Conservation (phyloP, 2,888 invertebrate species). For the Lasius fuliginosus region DNA sequence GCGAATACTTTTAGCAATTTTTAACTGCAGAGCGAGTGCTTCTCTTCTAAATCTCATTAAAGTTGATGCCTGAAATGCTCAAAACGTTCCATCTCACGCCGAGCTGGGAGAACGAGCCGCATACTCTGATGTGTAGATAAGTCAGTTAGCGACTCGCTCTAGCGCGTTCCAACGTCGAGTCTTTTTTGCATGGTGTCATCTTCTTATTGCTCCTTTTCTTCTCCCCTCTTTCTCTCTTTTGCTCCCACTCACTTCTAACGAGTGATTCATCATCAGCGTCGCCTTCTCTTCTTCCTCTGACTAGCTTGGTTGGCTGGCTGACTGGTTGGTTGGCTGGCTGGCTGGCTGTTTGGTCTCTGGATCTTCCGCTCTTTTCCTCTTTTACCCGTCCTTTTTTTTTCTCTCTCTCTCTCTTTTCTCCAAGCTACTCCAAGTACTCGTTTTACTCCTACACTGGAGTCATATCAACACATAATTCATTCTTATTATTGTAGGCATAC, state of each 20-base stretch:
- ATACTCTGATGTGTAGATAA: conserved; percentile 80
- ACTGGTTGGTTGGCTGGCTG: conserved; percentile 31
- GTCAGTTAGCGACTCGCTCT: conserved; percentile 85
- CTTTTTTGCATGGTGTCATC: conserved; percentile 77
- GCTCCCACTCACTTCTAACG: conserved; percentile 75
- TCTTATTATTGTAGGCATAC: conserved; percentile 29
- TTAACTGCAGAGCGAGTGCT: not conserved
- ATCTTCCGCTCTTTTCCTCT: conserved; percentile 62
- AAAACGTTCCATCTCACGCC: conserved; percentile 31
- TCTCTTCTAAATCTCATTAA: not conserved
- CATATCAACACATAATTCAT: conserved; percentile 76
- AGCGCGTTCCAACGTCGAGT: conserved; percentile 81
- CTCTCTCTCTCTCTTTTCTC: conserved; percentile 48
- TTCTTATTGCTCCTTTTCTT: conserved; percentile 76
- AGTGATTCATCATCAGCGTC: conserved; percentile 84
- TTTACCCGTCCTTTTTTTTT: conserved; percentile 62
- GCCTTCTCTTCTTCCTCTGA: conserved; percentile 75
- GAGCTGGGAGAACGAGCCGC: conserved; percentile 63
- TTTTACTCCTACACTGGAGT: conserved; percentile 78
- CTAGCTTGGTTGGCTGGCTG: conserved; percentile 58
- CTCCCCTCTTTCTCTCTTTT: conserved; percentile 71
- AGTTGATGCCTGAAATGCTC: conserved; percentile 56
- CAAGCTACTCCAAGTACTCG: conserved; percentile 72
- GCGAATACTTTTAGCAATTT: not conserved
- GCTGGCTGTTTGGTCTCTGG: conserved; percentile 65